Percentiles rank a stretch among this genome's conserved stretches.
Conservation (phyloP, 2,797 vertebrate genomes). For the Rhinogobio ventralis region DNA sequence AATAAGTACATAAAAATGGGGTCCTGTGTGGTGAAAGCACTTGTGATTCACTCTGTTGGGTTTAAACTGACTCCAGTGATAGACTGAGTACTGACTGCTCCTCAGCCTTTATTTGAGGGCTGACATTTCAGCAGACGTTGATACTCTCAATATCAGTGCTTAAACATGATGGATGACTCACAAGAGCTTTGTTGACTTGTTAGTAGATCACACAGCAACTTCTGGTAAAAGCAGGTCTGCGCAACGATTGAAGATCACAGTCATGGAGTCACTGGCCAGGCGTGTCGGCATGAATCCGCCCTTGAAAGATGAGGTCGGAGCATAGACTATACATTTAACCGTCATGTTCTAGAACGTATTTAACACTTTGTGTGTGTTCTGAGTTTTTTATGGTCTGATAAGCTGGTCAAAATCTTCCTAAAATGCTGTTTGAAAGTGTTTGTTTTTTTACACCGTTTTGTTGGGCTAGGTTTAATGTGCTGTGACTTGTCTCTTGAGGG, state of each 20-base stretch:
- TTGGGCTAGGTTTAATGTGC: background rate
- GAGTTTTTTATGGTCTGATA: background rate
- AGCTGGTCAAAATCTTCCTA: background rate
- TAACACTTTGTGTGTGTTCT: background rate
- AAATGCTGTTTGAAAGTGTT: background rate
- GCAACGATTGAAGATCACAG: slow-evolving; percentile 20
- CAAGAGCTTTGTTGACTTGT: slow-evolving; percentile 41
- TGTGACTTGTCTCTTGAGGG: background rate
- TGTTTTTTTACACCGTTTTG: background rate
- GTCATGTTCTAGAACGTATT: background rate
- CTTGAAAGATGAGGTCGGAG: slow-evolving; percentile 5
- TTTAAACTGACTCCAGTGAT: slow-evolving; percentile 28
- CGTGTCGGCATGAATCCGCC: background rate
- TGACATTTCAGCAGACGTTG: slow-evolving; percentile 48
- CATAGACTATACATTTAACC: background rate
- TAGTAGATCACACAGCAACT: slow-evolving; percentile 35
- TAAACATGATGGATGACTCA: slow-evolving; percentile 49
- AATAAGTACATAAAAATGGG: background rate
- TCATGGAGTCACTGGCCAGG: background rate
- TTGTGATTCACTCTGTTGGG: slow-evolving; percentile 30
- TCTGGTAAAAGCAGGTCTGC: slow-evolving; percentile 22
- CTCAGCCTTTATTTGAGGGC: slow-evolving; percentile 24
- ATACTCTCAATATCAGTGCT: slow-evolving; percentile 43
- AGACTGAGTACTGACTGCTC: slow-evolving; percentile 25
- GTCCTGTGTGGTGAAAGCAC: slow-evolving; percentile 2